These are phyloP conservation scores for Eira barbara DNA, from an alignment of 2,113 vertebrate genomes.

Conservation along the genomic window DNA sequence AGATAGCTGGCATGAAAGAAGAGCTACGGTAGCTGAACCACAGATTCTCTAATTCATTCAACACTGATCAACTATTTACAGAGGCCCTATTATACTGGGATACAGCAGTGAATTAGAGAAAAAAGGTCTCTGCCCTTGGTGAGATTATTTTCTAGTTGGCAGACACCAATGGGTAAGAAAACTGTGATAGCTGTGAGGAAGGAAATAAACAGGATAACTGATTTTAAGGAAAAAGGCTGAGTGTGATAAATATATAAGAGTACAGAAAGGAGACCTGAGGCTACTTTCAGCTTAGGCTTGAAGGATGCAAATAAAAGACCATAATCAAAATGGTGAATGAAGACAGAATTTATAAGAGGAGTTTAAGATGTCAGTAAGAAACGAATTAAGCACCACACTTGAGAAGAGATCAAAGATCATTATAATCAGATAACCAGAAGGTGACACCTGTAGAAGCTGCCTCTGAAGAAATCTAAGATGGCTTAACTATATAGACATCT, in stretches of 20 bases:
- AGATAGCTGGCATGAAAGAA: background rate
- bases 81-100: background rate
- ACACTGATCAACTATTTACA: background rate
- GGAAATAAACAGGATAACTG: background rate
- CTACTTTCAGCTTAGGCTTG: background rate
- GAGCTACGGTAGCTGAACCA: background rate
- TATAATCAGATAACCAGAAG: slow-evolving; percentile 10
- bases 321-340: background rate
- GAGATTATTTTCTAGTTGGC: background rate
- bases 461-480: slow-evolving; percentile 10
- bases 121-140: background rate
- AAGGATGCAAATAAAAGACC: background rate
- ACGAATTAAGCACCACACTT: slow-evolving; percentile 33
- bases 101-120: background rate
- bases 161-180: background rate
- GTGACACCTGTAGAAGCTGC: background rate
- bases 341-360: background rate
- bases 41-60: background rate
- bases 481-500: background rate
- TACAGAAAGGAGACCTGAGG: background rate
- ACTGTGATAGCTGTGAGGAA: background rate
- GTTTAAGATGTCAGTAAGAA: slow-evolving; percentile 35
- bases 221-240: background rate
- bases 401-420: background rate
- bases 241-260: background rate